Conservation (phyloP, 2,113 vertebrate genomes). For the Alouatta palliata region DNA sequence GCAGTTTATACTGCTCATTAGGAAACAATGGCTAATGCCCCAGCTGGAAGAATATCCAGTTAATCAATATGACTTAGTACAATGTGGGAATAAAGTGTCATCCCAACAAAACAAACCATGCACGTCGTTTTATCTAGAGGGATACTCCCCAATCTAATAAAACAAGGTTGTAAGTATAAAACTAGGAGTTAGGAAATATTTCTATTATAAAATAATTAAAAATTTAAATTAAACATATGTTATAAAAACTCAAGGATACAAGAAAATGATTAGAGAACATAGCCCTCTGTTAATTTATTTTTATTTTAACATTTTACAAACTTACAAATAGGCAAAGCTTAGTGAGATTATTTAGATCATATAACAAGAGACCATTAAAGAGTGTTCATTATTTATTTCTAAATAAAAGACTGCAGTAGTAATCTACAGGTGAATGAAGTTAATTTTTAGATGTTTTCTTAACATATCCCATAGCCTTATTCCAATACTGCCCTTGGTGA, state of each 20-base stretch:
- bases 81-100: neutral
- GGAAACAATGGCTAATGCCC: neutral
- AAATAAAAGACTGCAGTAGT: neutral
- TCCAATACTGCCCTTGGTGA: neutral
- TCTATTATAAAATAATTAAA: neutral
- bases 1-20: constrained; percentile 5
- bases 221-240: neutral
- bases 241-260: neutral
- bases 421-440: neutral
- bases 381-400: neutral
- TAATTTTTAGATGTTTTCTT: neutral
- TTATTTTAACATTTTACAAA: neutral
- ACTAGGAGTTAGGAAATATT: neutral
- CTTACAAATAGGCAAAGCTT: neutral
- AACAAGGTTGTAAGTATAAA: neutral
- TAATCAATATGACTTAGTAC: constrained; percentile 15
- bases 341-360: neutral
- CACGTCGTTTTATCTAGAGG: neutral
- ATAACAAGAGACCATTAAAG: neutral
- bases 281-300: neutral
- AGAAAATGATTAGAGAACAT: neutral
- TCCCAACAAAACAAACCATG: constrained; percentile 30
- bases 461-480: neutral
- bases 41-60: constrained; percentile 15
- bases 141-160: neutral